Conservation (phyloP, 2,888 invertebrate species). For the Pelosia muscerda region DNA sequence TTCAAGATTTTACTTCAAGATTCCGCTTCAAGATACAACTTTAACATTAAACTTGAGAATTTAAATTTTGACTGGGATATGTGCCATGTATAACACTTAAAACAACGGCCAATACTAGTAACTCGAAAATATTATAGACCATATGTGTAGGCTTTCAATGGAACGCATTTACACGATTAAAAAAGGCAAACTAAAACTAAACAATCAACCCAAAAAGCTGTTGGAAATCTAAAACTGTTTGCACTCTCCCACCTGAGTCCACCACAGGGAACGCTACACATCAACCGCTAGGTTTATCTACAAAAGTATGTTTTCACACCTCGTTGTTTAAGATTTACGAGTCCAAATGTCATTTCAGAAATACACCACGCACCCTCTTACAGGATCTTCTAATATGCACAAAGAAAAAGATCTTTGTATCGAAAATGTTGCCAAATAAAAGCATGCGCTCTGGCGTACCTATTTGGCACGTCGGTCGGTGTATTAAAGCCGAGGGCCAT, state of each 20-base stretch:
- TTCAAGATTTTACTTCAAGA: too few relatives aligned
- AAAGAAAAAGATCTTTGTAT: constrained; percentile 74
- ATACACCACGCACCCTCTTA: constrained; percentile 72
- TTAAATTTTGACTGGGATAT: too few relatives aligned
- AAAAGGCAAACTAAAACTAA: constrained; percentile 34
- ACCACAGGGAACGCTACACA: constrained; percentile 47
- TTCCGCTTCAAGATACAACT: too few relatives aligned
- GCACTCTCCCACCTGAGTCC: constrained; percentile 45
- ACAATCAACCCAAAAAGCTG: constrained; percentile 25
- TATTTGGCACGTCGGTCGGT: constrained; percentile 67
- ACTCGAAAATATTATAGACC: not conserved
- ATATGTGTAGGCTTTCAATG: constrained; percentile 17
- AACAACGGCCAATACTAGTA: not conserved
- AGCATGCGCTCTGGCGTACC: constrained; percentile 69
- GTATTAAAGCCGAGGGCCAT: constrained; percentile 71
- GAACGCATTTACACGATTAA: constrained; percentile 20
- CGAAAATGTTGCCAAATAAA: constrained; percentile 66
- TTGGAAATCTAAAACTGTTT: constrained; percentile 47
- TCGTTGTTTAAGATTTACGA: constrained; percentile 72
- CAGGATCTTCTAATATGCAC: constrained; percentile 77
- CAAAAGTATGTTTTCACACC: constrained; percentile 67
- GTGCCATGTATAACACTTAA: too few relatives aligned
- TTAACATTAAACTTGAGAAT: too few relatives aligned
- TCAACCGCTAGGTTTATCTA: constrained; percentile 54
- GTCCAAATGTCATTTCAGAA: constrained; percentile 69